Evolutionary conservation across 2,113 vertebrate genomes (phyloP).

Genomic region (Fukomys damarensis): DNA sequence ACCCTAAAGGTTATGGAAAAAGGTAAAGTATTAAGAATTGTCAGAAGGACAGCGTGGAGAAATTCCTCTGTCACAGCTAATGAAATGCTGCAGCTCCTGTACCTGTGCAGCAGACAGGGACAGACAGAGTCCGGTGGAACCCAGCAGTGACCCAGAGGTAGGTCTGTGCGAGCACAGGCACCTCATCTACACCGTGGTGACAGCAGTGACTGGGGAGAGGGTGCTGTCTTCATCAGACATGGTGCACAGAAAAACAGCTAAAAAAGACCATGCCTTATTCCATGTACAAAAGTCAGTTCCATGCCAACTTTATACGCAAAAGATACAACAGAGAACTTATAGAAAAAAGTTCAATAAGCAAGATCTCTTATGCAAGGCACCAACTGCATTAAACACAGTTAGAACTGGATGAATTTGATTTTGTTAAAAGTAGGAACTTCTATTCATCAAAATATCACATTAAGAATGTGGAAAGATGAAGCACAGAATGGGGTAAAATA

Average conservation of each 20-base stretch:
- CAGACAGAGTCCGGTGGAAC: neutral
- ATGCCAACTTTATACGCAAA: neutral
- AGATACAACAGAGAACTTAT: neutral
- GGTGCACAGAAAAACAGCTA: neutral
- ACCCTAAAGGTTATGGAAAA: neutral
- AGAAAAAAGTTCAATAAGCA: neutral
- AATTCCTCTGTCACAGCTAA: too few relatives aligned
- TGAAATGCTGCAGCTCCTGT: neutral
- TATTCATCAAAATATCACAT: neutral
- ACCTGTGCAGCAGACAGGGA: accelerated
- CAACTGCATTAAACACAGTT: neutral
- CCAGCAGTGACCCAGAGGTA: accelerated
- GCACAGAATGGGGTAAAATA: neutral
- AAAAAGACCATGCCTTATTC: neutral
- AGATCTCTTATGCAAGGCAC: neutral
- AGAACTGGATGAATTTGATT: neutral
- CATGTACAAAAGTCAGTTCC: neutral
- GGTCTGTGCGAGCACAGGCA: accelerated
- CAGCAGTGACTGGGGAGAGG: too few relatives aligned
- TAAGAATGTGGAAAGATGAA: neutral
- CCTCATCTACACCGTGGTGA: neutral
- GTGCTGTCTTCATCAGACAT: neutral
- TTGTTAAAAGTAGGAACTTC: neutral
- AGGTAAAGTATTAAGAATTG: neutral
- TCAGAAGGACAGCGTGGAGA: neutral